Conservation (phyloP, 2,888 invertebrate genomes). For the Phania funesta region DNA sequence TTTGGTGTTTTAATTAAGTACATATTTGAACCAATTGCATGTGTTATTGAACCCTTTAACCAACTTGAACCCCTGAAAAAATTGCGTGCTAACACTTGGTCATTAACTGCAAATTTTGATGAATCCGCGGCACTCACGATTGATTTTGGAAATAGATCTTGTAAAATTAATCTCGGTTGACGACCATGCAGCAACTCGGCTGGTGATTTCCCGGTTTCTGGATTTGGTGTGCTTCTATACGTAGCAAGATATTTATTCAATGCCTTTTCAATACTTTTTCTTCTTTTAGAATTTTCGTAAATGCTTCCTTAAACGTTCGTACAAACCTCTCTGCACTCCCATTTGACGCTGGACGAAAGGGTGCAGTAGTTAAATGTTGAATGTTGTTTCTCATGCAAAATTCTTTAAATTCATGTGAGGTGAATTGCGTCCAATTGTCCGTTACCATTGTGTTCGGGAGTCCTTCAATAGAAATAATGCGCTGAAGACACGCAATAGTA, state of each 20-base stretch:
- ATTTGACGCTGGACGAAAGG: constrained; percentile 59
- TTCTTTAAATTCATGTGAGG: background rate
- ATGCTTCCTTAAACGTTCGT: constrained; percentile 21
- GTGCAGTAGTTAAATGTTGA: constrained; percentile 41
- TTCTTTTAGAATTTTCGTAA: background rate
- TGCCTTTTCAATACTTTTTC: background rate
- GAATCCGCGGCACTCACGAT: background rate
- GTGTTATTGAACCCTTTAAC: background rate
- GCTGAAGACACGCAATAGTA: constrained; percentile 22
- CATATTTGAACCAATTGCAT: background rate
- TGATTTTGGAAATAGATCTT: constrained; percentile 31
- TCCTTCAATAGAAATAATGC: constrained; percentile 1
- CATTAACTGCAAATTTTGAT: background rate
- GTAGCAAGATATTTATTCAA: constrained; percentile 49
- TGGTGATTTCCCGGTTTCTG: constrained; percentile 40
- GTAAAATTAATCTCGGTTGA: constrained; percentile 46
- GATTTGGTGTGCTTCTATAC: constrained; percentile 39
- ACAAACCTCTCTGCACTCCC: constrained; percentile 47
- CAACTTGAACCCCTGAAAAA: background rate
- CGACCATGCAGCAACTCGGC: constrained; percentile 60
- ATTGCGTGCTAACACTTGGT: background rate
- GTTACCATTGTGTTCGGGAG: background rate
- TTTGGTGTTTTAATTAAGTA: background rate
- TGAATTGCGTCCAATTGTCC: constrained; percentile 1
- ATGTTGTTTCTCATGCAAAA: constrained; percentile 43